Conservation (phyloP, 2,797 vertebrate genomes). For the Amphiprion clarkii region DNA sequence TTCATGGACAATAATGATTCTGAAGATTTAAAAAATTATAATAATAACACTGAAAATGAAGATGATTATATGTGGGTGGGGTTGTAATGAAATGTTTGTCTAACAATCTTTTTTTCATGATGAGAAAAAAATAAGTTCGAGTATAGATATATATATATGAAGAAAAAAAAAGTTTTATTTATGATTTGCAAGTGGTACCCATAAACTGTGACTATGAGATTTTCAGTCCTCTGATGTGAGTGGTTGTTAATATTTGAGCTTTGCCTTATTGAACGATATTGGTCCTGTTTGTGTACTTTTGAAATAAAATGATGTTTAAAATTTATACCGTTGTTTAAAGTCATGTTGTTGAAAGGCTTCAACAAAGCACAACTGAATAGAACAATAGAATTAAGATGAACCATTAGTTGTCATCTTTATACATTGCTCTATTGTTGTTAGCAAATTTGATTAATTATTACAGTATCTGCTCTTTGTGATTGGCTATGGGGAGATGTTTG, state of each 20-base stretch:
- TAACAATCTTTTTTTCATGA: constrained; percentile 79
- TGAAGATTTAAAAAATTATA: constrained; percentile 44
- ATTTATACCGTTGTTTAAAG: constrained; percentile 51
- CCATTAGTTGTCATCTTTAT: constrained; percentile 26
- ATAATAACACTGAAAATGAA: constrained; percentile 25
- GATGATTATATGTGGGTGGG: constrained; percentile 85
- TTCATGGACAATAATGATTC: constrained; percentile 84
- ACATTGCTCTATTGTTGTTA: constrained; percentile 48
- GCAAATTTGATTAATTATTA: constrained; percentile 53
- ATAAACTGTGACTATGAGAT: constrained; percentile 87
- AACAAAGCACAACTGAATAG: background rate
- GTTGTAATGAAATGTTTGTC: constrained; percentile 86
- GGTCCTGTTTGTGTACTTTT: constrained; percentile 96
- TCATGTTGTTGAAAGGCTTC: constrained; percentile 16
- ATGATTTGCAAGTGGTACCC: constrained; percentile 85
- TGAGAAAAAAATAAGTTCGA: constrained; percentile 48
- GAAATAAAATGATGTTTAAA: constrained; percentile 96
- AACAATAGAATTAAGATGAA: constrained; percentile 39
- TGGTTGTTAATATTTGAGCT: constrained; percentile 90
- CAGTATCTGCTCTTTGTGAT: constrained; percentile 33
- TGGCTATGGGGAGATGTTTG: constrained; percentile 38
- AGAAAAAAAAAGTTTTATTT: constrained; percentile 71
- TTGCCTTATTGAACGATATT: constrained; percentile 93
- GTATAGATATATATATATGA: constrained; percentile 56
- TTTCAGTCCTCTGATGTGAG: constrained; percentile 82